These are phyloP conservation scores for Reinhardtius hippoglossoides DNA, from an alignment of 2,113 vertebrate species.

Conservation along the genomic window DNA sequence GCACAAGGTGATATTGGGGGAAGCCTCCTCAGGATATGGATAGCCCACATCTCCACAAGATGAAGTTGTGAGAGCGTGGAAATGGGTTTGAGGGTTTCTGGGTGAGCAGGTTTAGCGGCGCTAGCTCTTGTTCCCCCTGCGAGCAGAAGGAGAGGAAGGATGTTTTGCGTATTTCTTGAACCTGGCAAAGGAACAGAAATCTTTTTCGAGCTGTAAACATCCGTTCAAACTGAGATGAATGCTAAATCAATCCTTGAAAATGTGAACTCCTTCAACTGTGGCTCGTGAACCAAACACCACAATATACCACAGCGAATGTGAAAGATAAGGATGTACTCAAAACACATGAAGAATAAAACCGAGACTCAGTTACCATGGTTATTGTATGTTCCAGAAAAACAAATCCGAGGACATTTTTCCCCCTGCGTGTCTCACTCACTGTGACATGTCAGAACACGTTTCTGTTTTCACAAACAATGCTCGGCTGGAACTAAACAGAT, in stretches of 20 bases:
- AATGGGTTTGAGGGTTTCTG: constrained; percentile 4
- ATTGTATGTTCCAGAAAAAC: constrained; percentile 29
- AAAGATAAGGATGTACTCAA: constrained; percentile 20
- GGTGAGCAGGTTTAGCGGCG: background rate
- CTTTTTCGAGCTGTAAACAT: background rate
- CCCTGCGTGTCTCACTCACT: background rate
- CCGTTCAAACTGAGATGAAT: background rate
- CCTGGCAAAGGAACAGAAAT: background rate
- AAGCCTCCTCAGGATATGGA: constrained; percentile 32
- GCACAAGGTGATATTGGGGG: constrained; percentile 4
- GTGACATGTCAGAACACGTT: constrained; percentile 57
- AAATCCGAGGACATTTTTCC: constrained; percentile 22
- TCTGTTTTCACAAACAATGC: constrained; percentile 39
- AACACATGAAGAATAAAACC: constrained; percentile 17
- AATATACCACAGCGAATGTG: constrained; percentile 10
- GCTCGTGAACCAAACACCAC: constrained; percentile 5
- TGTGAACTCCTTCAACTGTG: constrained; percentile 3
- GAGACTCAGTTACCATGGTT: constrained; percentile 48
- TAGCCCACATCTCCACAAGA: constrained; percentile 36
- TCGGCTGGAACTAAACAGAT: constrained; percentile 46
- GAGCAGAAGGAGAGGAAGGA: background rate
- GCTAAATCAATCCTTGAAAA: background rate
- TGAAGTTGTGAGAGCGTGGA: background rate
- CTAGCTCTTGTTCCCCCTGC: background rate
- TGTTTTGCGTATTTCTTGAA: background rate